Conservation (phyloP, 2,113 vertebrate genomes). For the Myrmophylax atrothorax region DNA sequence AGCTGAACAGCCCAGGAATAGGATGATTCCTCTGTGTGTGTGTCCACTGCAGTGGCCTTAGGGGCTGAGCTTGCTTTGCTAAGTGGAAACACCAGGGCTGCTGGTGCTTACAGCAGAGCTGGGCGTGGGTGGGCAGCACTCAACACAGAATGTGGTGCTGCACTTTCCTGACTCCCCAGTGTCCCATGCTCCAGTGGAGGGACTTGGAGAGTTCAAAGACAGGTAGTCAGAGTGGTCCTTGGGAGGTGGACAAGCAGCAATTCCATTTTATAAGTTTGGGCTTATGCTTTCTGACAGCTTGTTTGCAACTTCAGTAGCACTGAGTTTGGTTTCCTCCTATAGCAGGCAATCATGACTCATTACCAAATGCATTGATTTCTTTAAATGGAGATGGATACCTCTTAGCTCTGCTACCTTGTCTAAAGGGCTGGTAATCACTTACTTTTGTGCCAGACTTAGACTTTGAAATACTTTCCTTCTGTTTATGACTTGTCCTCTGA, state of each 20-base stretch:
- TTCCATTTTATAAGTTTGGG: neutral
- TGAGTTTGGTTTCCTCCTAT: neutral
- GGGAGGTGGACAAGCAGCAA: neutral
- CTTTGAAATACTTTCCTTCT: neutral
- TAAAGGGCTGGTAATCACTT: neutral
- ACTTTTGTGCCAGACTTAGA: neutral
- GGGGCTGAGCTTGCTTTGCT: neutral
- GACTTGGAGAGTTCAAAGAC: neutral
- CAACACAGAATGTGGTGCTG: neutral
- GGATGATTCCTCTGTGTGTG: neutral
- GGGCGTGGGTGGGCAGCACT: neutral
- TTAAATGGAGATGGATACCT: neutral
- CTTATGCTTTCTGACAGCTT: neutral
- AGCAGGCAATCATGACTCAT: neutral
- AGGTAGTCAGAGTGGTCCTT: neutral
- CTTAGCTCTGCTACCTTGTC: neutral
- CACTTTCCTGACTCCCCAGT: accelerated
- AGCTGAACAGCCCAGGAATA: neutral
- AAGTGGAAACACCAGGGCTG: neutral
- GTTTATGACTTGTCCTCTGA: neutral
- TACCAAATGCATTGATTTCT: neutral
- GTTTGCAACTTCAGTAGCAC: neutral
- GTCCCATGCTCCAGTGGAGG: neutral
- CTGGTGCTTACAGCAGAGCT: neutral
- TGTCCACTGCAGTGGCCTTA: accelerated